A percentile compares a stretch with the other conserved stretches of the same genome.
phyloP scores from a whole-genome alignment of 23 tunicate genomes.

The Trididemnum clinides region DNA sequence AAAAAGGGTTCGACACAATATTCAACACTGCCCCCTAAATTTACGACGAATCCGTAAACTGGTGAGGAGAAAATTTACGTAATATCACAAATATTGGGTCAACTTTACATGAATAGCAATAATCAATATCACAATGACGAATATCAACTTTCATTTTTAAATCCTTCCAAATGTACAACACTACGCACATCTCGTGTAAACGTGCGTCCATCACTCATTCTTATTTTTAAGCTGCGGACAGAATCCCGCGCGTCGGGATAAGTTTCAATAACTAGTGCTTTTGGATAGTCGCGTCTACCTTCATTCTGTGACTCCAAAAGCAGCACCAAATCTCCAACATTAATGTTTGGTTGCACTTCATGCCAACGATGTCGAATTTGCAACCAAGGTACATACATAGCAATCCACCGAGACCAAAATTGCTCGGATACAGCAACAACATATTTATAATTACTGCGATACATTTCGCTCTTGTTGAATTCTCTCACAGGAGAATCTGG shows the following conservation, averaged over 20 bases:
- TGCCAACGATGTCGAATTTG: conserved; percentile 21
- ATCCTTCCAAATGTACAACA: conserved; percentile 15
- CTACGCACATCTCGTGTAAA: conserved; percentile 7
- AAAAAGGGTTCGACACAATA: no score
- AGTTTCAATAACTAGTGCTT: not conserved
- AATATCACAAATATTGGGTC: no score
- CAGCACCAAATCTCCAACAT: not conserved
- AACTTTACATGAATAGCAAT: no score
- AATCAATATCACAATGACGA: no score
- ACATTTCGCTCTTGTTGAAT: not conserved
- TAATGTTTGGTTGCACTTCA: not conserved
- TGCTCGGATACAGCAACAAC: conserved; percentile 19
- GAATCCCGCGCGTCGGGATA: not conserved
- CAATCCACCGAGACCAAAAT: not conserved
- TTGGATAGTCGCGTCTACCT: not conserved
- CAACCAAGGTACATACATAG: conserved; percentile 18
- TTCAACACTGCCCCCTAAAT: no score
- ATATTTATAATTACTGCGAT: conserved; percentile 17
- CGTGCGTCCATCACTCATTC: not conserved
- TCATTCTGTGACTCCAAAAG: not conserved
- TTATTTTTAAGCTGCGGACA: not conserved
- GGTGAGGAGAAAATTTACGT: no score
- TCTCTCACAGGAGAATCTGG: not conserved
- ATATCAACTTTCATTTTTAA: no score
- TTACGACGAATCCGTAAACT: no score